Conservation (phyloP, 2,888 invertebrate genomes). For the Cheilosia scutellata region DNA sequence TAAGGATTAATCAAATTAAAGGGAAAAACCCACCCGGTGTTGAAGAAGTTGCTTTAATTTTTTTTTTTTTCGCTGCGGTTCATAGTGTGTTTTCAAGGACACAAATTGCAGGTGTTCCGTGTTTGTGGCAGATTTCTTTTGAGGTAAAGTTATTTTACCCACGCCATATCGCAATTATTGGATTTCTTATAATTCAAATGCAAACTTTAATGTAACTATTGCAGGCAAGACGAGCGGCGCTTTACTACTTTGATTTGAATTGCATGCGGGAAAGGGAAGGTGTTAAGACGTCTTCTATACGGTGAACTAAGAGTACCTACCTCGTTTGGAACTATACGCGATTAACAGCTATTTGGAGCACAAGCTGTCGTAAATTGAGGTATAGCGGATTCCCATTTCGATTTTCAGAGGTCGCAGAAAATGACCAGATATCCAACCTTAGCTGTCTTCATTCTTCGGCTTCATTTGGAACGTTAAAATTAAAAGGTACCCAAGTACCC, state of each 20-base stretch:
- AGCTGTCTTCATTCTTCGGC: too few species aligned
- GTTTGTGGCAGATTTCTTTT: slow-evolving; percentile 5
- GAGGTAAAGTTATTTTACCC: slow-evolving; percentile 8
- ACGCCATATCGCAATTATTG: slow-evolving; percentile 29
- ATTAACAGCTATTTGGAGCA: too few species aligned
- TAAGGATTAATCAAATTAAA: slow-evolving; percentile 61
- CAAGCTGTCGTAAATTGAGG: too few species aligned
- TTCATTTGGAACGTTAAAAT: too few species aligned
- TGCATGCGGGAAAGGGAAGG: background rate
- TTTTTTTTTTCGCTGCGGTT: slow-evolving; percentile 2
- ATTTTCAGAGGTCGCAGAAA: too few species aligned
- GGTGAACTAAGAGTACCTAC: background rate
- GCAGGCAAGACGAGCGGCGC: background rate
- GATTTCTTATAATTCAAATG: background rate
- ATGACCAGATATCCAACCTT: too few species aligned
- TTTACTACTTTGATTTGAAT: background rate
- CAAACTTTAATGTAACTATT: background rate
- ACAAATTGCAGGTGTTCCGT: slow-evolving; percentile 19
- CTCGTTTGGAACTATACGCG: too few species aligned
- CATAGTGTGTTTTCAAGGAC: slow-evolving; percentile 56
- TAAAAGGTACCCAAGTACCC: too few species aligned
- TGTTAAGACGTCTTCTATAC: background rate
- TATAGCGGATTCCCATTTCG: too few species aligned
- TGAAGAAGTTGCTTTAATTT: slow-evolving; percentile 23
- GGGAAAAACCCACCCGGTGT: slow-evolving; percentile 1